A percentile compares a stretch with the other conserved stretches of the same genome.
Evolutionary conservation across 2,888 invertebrate species (phyloP).

Genomic region (Drosophila eohydei): DNA sequence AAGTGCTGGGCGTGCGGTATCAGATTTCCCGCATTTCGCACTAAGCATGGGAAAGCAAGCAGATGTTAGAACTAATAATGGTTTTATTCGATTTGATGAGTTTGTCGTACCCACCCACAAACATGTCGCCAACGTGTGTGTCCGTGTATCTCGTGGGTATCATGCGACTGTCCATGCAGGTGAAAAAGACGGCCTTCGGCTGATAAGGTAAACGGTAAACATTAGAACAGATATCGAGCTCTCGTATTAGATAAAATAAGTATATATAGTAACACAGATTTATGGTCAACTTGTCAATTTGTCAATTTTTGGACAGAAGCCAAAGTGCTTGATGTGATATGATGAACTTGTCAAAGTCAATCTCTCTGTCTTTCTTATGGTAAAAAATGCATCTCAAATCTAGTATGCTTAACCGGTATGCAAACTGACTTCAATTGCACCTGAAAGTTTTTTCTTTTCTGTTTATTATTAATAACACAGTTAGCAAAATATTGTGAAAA

Average conservation of each 20-base stretch:
- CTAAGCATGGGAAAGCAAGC: slow-evolving; percentile 86
- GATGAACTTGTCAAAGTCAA: neutral
- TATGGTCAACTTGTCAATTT: slow-evolving; percentile 37
- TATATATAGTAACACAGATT: slow-evolving; percentile 23
- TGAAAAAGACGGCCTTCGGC: slow-evolving; percentile 98
- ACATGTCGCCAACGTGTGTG: slow-evolving; percentile 98
- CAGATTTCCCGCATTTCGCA: slow-evolving; percentile 98
- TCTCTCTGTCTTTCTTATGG: neutral
- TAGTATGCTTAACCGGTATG: neutral
- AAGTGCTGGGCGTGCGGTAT: slow-evolving; percentile 96
- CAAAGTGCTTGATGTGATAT: slow-evolving; percentile 41
- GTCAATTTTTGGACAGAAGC: slow-evolving; percentile 52
- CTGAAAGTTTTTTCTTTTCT: neutral
- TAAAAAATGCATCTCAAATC: neutral
- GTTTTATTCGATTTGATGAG: neutral
- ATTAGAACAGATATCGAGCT: slow-evolving; percentile 39
- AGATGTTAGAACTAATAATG: slow-evolving; percentile 35
- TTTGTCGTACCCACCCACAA: slow-evolving; percentile 90
- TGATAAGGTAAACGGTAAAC: slow-evolving; percentile 85
- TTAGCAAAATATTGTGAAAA: slow-evolving; percentile 21
- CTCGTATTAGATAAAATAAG: slow-evolving; percentile 16
- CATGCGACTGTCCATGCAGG: slow-evolving; percentile 99
- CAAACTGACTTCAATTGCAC: neutral
- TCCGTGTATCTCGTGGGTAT: slow-evolving; percentile 97
- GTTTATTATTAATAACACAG: slow-evolving; percentile 1